These are phyloP conservation scores for Luperina nickerlii DNA, from an alignment of 2,888 invertebrate species.

Conservation along the genomic window DNA sequence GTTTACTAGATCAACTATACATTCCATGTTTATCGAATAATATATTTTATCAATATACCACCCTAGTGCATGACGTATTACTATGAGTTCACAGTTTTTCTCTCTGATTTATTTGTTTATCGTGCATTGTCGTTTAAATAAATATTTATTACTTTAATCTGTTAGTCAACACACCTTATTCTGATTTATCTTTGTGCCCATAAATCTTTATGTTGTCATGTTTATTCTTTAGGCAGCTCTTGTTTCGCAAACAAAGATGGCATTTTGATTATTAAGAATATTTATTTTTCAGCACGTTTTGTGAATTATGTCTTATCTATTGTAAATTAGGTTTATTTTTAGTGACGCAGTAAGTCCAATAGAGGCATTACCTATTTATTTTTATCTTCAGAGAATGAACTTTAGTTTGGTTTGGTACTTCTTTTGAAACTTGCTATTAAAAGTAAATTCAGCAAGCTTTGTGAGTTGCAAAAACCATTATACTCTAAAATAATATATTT, in stretches of 20 bases:
- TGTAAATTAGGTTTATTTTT: slow-evolving; percentile 5
- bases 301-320: not conserved
- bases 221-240: slow-evolving; percentile 43
- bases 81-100: slow-evolving; percentile 49
- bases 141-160: slow-evolving; percentile 66
- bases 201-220: slow-evolving; percentile 56
- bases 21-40: slow-evolving; percentile 37
- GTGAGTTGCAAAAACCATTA: not conserved
- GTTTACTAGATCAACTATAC: slow-evolving; percentile 36
- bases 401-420: not conserved
- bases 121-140: slow-evolving; percentile 60
- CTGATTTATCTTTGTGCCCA: slow-evolving; percentile 51
- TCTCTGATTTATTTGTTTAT: slow-evolving; percentile 67
- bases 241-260: slow-evolving; percentile 31
- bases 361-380: not conserved
- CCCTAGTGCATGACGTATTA: slow-evolving; percentile 55
- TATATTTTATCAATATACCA: slow-evolving; percentile 55
- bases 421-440: not conserved
- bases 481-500: not conserved
- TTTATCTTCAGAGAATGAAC: not conserved
- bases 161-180: slow-evolving; percentile 63
- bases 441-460: not conserved
- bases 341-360: too few relatives aligned
- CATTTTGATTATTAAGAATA: slow-evolving; percentile 22
- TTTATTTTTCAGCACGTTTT: slow-evolving; percentile 22